phyloP scores from a whole-genome alignment of 2,888 invertebrate genomes.

The Agelastica alni region DNA sequence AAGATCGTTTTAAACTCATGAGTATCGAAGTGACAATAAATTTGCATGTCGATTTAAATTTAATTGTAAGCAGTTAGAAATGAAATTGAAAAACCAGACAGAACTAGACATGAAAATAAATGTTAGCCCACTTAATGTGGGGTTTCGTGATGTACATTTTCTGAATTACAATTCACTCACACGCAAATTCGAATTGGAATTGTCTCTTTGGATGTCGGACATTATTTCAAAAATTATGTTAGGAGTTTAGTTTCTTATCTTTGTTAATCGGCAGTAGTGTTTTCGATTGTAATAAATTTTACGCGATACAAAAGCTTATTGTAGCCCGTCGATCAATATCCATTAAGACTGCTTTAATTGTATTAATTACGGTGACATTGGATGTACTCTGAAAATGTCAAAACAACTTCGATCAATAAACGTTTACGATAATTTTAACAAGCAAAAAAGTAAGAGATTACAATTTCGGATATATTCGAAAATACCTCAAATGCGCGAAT shows the following conservation, averaged over 20 bases:
- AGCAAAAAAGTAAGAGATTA: too few relatives aligned
- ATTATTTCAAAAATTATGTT: not conserved
- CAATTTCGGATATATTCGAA: too few relatives aligned
- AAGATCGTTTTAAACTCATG: too few relatives aligned
- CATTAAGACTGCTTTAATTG: too few relatives aligned
- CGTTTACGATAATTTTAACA: too few relatives aligned
- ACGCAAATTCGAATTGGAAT: constrained; percentile 4
- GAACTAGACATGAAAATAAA: constrained; percentile 1
- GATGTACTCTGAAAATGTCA: too few relatives aligned
- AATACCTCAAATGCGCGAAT: too few relatives aligned
- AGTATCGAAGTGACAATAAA: too few relatives aligned
- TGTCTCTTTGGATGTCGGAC: not conserved
- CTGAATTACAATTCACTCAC: not conserved
- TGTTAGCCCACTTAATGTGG: constrained; percentile 1
- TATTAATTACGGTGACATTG: too few relatives aligned
- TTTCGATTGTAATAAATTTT: not conserved
- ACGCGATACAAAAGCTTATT: too few relatives aligned
- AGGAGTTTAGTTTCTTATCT: not conserved
- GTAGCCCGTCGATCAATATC: too few relatives aligned
- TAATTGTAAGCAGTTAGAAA: not conserved
- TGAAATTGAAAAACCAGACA: not conserved
- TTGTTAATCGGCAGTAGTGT: not conserved
- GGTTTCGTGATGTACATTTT: constrained; percentile 1
- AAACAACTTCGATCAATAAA: too few relatives aligned
- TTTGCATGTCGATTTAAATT: not conserved